phyloP scores from a whole-genome alignment of 2,113 vertebrate genomes.

The Noturus placidus region DNA sequence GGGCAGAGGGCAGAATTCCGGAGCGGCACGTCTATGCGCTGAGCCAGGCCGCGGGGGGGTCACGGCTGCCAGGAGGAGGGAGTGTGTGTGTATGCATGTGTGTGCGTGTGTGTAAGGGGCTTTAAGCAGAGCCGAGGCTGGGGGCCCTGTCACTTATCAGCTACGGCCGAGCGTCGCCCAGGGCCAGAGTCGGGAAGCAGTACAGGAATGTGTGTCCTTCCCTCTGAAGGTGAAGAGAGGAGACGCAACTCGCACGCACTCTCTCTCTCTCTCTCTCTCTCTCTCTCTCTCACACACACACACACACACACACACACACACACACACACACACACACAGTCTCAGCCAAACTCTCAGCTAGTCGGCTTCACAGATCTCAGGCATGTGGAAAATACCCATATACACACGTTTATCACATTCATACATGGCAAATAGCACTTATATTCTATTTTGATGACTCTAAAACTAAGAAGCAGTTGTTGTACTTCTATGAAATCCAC shows the following conservation, averaged over 20 bases:
- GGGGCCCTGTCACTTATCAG: conserved; percentile 81
- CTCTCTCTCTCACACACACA: conserved; percentile 5
- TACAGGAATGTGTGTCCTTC: conserved; percentile 77
- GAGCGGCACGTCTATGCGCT: conserved; percentile 70
- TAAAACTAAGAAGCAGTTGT: neutral
- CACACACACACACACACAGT: conserved; percentile 40
- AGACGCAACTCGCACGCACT: conserved; percentile 47
- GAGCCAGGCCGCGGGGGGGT: conserved; percentile 62
- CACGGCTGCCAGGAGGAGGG: conserved; percentile 58
- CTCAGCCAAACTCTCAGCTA: conserved; percentile 19
- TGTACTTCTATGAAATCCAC: neutral
- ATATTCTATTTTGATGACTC: neutral
- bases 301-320: conserved; percentile 26
- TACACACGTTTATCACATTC: neutral
- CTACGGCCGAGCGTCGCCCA: conserved; percentile 77
- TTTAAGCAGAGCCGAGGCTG: conserved; percentile 62
- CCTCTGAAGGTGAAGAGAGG: conserved; percentile 77
- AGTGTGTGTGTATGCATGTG: conserved; percentile 34
- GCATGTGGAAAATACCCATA: conserved; percentile 4
- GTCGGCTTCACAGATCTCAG: conserved; percentile 27
- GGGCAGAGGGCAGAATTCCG: conserved; percentile 79
- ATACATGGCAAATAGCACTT: neutral
- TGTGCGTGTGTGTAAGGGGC: conserved; percentile 14
- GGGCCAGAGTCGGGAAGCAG: conserved; percentile 75
- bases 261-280: conserved; percentile 17